Evolutionary conservation across 2,888 invertebrate species (phyloP), one percentile per base, ranked within the genome.

Genomic region (Thyatira batis): DNA sequence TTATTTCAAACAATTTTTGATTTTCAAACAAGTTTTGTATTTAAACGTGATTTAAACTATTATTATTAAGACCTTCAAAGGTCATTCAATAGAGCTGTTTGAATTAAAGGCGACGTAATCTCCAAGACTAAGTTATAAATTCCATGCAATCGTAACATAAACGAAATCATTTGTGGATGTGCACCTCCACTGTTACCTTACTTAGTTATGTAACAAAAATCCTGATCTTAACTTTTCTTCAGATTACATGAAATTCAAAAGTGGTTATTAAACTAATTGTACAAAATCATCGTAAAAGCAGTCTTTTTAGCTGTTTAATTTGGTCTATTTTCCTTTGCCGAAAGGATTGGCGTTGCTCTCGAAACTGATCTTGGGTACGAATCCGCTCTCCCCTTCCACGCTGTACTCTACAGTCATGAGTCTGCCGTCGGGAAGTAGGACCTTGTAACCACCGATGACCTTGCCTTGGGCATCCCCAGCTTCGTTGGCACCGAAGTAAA

Each of bases 391-490:
- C 6, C 94, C 95, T 65, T 95, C 94, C 0, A 95, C 95, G 1
- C 93, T 93, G 76, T 95, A 95, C 59, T 94, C 94, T 0, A 96
- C 95, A 0, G 94, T 95, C 95, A 95, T 95, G 33, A 95, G 92
- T 58, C 95, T 89, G 33, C 95, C 95, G 74, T 95, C 95, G 3
- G 96, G 95, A 11, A 95, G 87, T 61, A 94, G 90, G 1, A 95
- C 95, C 62, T 92, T 93, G 84, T 95, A 95, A 27, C 93, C 94
- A 20, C 96, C 96, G 53, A 93, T 87, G 48, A 93, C 93, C 66
- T 94, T 93, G 62, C 95, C 95, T 65, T 91, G 87, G 3, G 92
- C 93, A 67, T 95, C 95, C 1, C 94, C 95, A 27, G 87, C 82
- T 86, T 95, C 95, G 67, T 94, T 94, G 60, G 95, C 94, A 9